Evolutionary conservation across 2,113 vertebrate genomes (phyloP), one percentile per base, ranked within the genome.

Genomic region (Dunckerocampus dactyliophorus): DNA sequence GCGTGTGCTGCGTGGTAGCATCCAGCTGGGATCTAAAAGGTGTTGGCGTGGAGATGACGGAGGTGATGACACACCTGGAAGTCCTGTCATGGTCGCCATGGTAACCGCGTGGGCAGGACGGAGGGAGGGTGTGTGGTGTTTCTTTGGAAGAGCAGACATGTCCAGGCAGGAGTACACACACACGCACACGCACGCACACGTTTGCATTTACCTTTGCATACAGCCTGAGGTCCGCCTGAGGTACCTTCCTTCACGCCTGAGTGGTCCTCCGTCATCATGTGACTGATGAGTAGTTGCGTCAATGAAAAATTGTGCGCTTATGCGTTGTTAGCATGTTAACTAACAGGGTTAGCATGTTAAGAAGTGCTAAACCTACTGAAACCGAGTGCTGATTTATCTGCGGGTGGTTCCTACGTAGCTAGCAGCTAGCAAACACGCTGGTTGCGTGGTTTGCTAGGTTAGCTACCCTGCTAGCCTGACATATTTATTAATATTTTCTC

Each of bases 161-260:
- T 81, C 71, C 24, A n/a, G 71, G 28, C 37, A 59, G 47, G 63
- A 53, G 59, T 54, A 52, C 46, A 69, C 60, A 55, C 31, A 54
- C 19, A 47, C 54, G 63, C 49, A 69, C 65, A 66, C 62, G 64
- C 43, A 54, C 14, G 21, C 46, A 65, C 60, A 71, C 52, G 70
- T 83, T 80, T 77, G 72, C 79, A 77, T 83, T 28, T 13, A 11
- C 15, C 57, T 83, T 87, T 82, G 79, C 78, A 83, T 85, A 62
- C 46, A 39, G 67, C 71, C 71, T 65, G 61, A 68, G 75, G 76
- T 66, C 69, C n/a, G n/a, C n/a, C n/a, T n/a, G n/a, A n/a, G n/a
- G n/a, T n/a, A 54, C 16, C 53, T 56, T 56, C 34, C 31, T 56
- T 56, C 53, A 20, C 53, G 34, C n/a, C 34, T 56, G n/a, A 12